These are phyloP conservation scores for Tadarida brasiliensis DNA, from an alignment of 2,797 vertebrate species.

Conservation along the genomic window DNA sequence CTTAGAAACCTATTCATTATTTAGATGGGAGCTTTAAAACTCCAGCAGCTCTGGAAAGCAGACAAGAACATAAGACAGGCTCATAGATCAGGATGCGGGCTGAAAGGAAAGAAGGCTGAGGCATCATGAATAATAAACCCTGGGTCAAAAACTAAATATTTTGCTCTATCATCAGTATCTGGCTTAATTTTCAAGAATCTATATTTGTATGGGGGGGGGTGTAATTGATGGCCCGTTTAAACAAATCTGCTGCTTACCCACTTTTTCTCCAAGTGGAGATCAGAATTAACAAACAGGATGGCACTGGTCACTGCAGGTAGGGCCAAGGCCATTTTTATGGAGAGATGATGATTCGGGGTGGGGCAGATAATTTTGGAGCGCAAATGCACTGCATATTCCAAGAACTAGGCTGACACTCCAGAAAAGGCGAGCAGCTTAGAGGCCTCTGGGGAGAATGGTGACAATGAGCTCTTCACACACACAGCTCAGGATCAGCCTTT, in stretches of 20 bases:
- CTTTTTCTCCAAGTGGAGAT: slow-evolving; percentile 54
- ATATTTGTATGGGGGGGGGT: neutral
- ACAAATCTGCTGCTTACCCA: neutral
- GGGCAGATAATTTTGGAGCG: neutral
- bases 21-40: neutral
- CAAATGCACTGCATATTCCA: neutral
- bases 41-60: neutral
- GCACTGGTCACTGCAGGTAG: neutral
- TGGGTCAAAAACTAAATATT: slow-evolving; percentile 4
- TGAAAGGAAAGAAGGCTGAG: neutral
- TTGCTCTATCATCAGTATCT: neutral
- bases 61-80: neutral
- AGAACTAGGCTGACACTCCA: neutral
- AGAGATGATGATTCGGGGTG: neutral
- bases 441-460: neutral
- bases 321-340: neutral
- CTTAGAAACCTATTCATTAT: neutral
- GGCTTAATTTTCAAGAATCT: neutral
- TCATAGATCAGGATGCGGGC: neutral
- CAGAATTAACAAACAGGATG: neutral
- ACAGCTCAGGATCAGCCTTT: neutral
- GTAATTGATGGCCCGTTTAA: neutral
- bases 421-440: neutral
- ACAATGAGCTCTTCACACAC: neutral
- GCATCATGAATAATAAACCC: neutral